Evolutionary conservation across 2,113 vertebrate species (phyloP), one percentile per base, ranked within the genome.

Genomic region (Micronisus gabar): DNA sequence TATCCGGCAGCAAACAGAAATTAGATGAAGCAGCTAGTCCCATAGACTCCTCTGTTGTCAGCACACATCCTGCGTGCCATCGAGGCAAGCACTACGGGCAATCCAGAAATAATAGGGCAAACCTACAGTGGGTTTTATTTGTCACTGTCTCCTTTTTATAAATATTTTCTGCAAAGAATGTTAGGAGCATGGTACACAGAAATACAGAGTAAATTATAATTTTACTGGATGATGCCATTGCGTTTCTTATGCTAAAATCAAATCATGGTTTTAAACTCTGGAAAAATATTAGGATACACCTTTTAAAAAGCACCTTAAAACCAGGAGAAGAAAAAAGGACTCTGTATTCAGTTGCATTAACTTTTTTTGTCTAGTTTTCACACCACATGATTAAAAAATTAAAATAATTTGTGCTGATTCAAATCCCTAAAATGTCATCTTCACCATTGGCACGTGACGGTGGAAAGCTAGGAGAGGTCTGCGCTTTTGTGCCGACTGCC

Each of bases 1-100:
- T 87, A 83, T 20, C 94, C 12, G 1, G 82, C 89, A 93, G 89
- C 82, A 95, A 91, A 72, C 78, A 95, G 90, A 92, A 96, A 93
- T 93, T 25, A 78, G 84, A 68, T 1, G 8, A 48, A 88, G 81
- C 82, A 94, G 92, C 84, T 11, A 41, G 52, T 91, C 65, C 86
- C 9, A 29, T 5, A 22, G 91, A 90, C 72, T 94, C 72, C 91
- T 85, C 84, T 47, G 89, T 62, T 83, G 62, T 86, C 95, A 85
- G 79, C 40, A 38, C 72, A 43, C 15, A 9, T 36, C 34, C 52
- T 41, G 53, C 13, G 9, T 53, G 85, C 73, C 81, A 66, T 22
- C 7, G 16, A 66, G 65, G 81, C 65, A 50, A 61, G 68, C 25
- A 5, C 81, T 26, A 19, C 7, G 5, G 66, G 53, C 53, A 79